Evolutionary conservation across 2,888 invertebrate genomes (phyloP), one percentile per base, ranked within the genome.

Genomic region (Notodonta ziczac): DNA sequence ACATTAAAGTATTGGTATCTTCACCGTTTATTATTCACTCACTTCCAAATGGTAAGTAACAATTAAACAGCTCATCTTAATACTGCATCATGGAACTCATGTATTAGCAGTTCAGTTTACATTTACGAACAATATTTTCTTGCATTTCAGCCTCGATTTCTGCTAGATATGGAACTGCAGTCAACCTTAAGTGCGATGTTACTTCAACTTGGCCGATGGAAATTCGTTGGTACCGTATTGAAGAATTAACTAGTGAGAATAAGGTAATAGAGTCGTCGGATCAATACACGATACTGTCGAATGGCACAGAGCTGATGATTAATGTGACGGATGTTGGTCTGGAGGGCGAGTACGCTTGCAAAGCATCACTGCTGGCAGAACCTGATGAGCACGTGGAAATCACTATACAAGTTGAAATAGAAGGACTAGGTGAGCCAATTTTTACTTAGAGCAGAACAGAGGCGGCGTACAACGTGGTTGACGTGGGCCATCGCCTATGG

Each of bases 401-500:
- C 1, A 14, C 54, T n/a, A 54, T n/a, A n/a, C n/a, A 54, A 54
- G 32, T 54, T 40, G 6, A 54, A 39, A 39, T 54, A 39, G 39
- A 8, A 4, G 54, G 54, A 54, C n/a, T 74, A 9, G 40, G 74
- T 74, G 67, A 63, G 66, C 42, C 2, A 24, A 24, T 24, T 24
- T 2, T 24, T 24, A 24, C 24, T 2, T 24, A 24, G 24, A 24
- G 24, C 24, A 24, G 24, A 2, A 2, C 24, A 24, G 24, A 1
- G 2, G 24, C 24, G 24, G 24, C 24, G 24, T 1, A 24, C 1
- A 24, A 24, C 24, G 24, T 24, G 24, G 24, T 1, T 2, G 2
- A 24, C 24, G 24, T 24, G 24, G 2, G 24, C 24, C 24, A 2
- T 24, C 24, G 24, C 24, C 2, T 24, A 2, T 2, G 24, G 2